These are phyloP conservation scores for Euwallacea similis DNA, from an alignment of 1,140 invertebrate genomes.

Conservation along the genomic window DNA sequence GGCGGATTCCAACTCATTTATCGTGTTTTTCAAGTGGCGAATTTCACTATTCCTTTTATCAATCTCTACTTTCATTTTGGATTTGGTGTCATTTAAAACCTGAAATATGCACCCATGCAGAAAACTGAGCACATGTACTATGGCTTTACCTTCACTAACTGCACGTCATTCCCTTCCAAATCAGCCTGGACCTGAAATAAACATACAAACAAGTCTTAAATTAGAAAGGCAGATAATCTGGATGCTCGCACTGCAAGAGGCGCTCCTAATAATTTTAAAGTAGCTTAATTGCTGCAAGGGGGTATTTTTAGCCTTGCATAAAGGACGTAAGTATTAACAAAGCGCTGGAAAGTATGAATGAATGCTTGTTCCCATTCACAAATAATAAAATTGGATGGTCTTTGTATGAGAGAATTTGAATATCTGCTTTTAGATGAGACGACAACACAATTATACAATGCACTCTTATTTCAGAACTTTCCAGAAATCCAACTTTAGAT, in stretches of 20 bases:
- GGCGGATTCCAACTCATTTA: slow-evolving; percentile 41
- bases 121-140: neutral
- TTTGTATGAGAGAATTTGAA: no score
- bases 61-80: slow-evolving; percentile 28
- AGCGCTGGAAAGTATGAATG: no score
- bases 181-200: slow-evolving; percentile 25
- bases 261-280: slow-evolving; percentile 16
- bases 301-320: no score
- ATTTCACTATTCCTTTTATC: slow-evolving; percentile 39
- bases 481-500: slow-evolving; percentile 37
- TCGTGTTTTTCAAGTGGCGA: slow-evolving; percentile 39
- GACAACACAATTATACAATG: neutral
- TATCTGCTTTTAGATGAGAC: no score
- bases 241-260: neutral
- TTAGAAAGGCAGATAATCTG: neutral
- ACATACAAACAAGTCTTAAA: slow-evolving; percentile 16
- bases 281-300: neutral
- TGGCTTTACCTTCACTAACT: slow-evolving; percentile 18
- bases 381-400: no score
- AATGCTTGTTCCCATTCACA: no score
- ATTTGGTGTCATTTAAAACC: slow-evolving; percentile 21
- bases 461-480: slow-evolving; percentile 29
- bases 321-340: no score
- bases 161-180: slow-evolving; percentile 13
- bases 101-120: slow-evolving; percentile 5